Evolutionary conservation across 1,140 invertebrate species (phyloP).

Genomic region (Venturia canescens): DNA sequence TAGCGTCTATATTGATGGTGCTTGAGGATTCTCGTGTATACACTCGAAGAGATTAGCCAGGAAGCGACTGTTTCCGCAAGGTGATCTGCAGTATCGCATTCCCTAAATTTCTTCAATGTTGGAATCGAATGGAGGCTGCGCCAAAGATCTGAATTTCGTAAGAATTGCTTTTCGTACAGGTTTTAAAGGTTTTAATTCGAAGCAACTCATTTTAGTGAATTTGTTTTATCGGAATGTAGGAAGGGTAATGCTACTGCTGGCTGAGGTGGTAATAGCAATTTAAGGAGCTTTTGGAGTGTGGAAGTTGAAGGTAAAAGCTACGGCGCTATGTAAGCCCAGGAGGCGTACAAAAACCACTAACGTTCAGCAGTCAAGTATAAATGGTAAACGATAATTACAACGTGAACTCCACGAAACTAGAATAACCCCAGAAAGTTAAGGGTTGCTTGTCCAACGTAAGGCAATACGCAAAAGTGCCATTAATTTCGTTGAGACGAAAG

Average conservation of each 20-base stretch:
- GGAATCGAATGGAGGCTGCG: too few relatives aligned
- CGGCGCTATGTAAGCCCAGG: conserved; percentile 18
- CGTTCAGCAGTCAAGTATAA: neutral
- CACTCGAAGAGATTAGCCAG: too few relatives aligned
- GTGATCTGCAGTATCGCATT: too few relatives aligned
- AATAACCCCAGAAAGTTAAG: neutral
- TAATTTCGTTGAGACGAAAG: neutral
- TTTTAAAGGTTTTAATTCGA: too few relatives aligned
- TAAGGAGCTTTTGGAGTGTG: neutral
- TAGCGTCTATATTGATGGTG: too few relatives aligned
- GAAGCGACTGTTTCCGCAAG: too few relatives aligned
- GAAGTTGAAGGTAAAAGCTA: conserved; percentile 6
- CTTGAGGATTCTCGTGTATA: too few relatives aligned
- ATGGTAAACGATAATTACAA: neutral
- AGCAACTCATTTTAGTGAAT: neutral
- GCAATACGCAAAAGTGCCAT: neutral
- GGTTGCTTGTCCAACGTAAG: neutral
- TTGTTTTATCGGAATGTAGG: neutral
- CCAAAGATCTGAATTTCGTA: too few relatives aligned
- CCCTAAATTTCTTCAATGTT: too few relatives aligned
- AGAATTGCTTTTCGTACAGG: too few relatives aligned
- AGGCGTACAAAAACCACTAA: conserved; percentile 17
- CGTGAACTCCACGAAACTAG: neutral
- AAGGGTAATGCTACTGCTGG: neutral
- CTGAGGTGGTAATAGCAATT: conserved; percentile 2